Percentiles rank a stretch among this genome's conserved stretches.
phyloP scores from a whole-genome alignment of 2,797 vertebrate species.

The Adrianichthys oophorus region DNA sequence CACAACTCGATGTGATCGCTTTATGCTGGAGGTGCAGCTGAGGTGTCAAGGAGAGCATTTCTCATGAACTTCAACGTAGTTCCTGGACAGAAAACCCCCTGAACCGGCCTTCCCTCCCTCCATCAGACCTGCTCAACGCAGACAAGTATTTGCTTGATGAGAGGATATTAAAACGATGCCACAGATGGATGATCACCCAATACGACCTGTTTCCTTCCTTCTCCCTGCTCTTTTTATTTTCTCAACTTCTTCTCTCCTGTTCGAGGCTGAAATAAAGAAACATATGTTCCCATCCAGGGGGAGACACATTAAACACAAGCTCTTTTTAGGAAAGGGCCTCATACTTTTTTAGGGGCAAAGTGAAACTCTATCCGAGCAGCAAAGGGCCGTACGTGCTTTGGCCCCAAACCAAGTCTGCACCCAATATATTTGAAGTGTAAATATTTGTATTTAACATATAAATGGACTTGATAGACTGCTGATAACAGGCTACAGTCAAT shows the following conservation, averaged over 20 bases:
- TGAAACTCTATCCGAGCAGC: slow-evolving; percentile 72
- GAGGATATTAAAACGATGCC: slow-evolving; percentile 55
- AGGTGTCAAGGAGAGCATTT: slow-evolving; percentile 20
- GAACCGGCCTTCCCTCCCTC: slow-evolving; percentile 34
- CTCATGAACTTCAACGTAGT: neutral
- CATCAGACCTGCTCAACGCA: slow-evolving; percentile 60
- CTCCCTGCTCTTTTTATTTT: slow-evolving; percentile 33
- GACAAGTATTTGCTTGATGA: slow-evolving; percentile 64
- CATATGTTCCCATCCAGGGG: slow-evolving; percentile 67
- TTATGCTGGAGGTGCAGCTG: slow-evolving; percentile 22
- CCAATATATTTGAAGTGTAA: slow-evolving; percentile 76
- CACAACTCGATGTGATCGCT: slow-evolving; percentile 24
- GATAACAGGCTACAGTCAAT: slow-evolving; percentile 73
- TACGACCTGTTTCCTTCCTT: slow-evolving; percentile 56
- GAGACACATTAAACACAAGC: slow-evolving; percentile 73
- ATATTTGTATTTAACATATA: slow-evolving; percentile 80
- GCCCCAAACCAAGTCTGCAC: slow-evolving; percentile 58
- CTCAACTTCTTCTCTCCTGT: slow-evolving; percentile 41
- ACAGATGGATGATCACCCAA: slow-evolving; percentile 54
- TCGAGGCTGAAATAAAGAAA: slow-evolving; percentile 71
- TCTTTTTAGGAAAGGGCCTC: slow-evolving; percentile 69
- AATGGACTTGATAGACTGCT: slow-evolving; percentile 71
- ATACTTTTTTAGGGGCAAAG: slow-evolving; percentile 70
- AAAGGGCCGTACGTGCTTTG: slow-evolving; percentile 76
- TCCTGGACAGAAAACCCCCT: slow-evolving; percentile 28